Conservation (phyloP, 2,113 vertebrate genomes). For the Mus musculus region GRCm39 chr3:128630001-128630500, state of each 20-base stretch:
- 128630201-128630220: neutral
- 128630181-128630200: neutral
- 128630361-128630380: neutral
- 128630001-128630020: neutral
- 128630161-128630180: neutral
- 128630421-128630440: neutral
- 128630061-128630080: neutral
- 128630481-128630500: neutral
- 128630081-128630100: too few relatives aligned
- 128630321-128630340: too few relatives aligned
- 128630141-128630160: neutral
- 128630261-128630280: neutral
- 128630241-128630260: neutral
- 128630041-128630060: neutral
- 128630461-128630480: neutral
- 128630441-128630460: neutral
- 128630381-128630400: too few relatives aligned
- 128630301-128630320: neutral
- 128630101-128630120: neutral
- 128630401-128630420: neutral
- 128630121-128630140: neutral
- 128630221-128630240: neutral
- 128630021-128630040: neutral
- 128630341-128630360: neutral
- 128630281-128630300: neutral